phyloP scores from a whole-genome alignment of 2,113 vertebrate genomes.

The Herpailurus yagouaroundi region DNA sequence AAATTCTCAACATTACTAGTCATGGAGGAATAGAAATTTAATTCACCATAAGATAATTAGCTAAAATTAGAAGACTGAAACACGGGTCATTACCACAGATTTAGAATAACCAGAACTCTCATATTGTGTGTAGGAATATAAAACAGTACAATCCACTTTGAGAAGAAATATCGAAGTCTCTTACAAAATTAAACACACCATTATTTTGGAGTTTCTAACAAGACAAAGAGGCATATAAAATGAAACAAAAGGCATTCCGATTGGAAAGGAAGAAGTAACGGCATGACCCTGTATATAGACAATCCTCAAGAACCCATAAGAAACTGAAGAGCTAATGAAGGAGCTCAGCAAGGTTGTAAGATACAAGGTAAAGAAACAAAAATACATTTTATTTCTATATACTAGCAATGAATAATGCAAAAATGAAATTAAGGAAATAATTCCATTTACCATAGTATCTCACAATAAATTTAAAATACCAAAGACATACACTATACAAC shows the following conservation, averaged over 20 bases:
- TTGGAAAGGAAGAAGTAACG: conserved; percentile 11
- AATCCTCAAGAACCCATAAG: neutral
- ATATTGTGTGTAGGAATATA: neutral
- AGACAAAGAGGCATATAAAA: neutral
- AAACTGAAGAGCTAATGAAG: neutral
- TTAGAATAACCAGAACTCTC: neutral
- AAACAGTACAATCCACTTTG: neutral
- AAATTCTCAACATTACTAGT: neutral
- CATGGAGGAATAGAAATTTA: neutral
- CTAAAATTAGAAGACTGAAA: neutral
- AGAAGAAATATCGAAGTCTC: neutral
- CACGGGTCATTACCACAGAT: neutral
- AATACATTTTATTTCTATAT: neutral
- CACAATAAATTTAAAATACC: neutral
- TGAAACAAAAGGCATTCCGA: neutral
- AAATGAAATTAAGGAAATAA: neutral
- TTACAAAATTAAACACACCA: neutral
- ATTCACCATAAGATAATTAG: neutral
- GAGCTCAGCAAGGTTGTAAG: neutral
- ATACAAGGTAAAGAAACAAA: neutral
- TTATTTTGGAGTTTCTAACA: neutral
- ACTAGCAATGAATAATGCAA: neutral
- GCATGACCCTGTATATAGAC: neutral
- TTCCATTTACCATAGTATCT: neutral
- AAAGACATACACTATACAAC: neutral